phyloP scores from a whole-genome alignment of 1,140 invertebrate species.

The Zeugodacus cucurbitae region DNA sequence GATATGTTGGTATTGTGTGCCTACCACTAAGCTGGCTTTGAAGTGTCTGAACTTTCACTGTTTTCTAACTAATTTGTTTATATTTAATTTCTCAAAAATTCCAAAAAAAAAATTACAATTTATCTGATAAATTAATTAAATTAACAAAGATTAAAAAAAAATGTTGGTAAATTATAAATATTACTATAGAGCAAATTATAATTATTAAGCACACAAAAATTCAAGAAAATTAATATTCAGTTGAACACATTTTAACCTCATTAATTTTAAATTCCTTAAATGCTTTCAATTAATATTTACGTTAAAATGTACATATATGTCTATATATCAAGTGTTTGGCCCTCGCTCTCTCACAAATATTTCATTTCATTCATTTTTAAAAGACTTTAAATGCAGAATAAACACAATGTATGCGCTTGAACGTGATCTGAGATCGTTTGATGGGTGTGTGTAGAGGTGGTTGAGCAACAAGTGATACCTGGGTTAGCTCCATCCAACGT shows the following conservation, averaged over 20 bases:
- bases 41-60: background rate
- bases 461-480: slow-evolving; percentile 73
- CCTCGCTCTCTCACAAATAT: too few relatives aligned
- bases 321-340: too few relatives aligned
- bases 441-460: slow-evolving; percentile 15
- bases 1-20: background rate
- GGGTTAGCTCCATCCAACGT: slow-evolving; percentile 93
- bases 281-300: background rate
- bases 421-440: slow-evolving; percentile 28
- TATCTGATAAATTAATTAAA: too few relatives aligned
- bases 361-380: background rate
- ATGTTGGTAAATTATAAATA: too few relatives aligned
- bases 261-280: background rate
- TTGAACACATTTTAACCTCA: too few relatives aligned
- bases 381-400: background rate
- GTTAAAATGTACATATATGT: too few relatives aligned
- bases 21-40: background rate
- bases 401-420: slow-evolving; percentile 8
- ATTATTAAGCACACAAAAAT: too few relatives aligned
- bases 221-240: too few relatives aligned
- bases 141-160: too few relatives aligned
- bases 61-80: background rate
- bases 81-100: background rate
- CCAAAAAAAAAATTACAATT: too few relatives aligned
- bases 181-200: too few relatives aligned